Evolutionary conservation across 2,888 invertebrate genomes (phyloP).

Genomic region (Amblyjoppa proteus): DNA sequence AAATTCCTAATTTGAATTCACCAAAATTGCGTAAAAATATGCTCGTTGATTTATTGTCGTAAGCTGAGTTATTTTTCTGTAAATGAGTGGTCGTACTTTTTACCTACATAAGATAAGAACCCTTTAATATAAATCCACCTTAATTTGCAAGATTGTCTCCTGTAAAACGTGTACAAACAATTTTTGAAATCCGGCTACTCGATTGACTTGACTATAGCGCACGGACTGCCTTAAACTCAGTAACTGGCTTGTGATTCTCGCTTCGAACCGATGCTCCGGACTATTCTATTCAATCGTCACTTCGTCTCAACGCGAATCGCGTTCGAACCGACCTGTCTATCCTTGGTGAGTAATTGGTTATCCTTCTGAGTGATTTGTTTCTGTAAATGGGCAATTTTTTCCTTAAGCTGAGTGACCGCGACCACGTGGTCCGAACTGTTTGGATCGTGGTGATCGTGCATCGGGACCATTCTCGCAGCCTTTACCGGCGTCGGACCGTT

Average conservation of each 20-base stretch:
- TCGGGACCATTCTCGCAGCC: constrained; percentile 84
- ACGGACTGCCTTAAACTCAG: neutral
- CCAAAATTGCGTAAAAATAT: too few relatives aligned
- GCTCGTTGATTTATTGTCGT: too few relatives aligned
- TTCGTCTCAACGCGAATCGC: neutral
- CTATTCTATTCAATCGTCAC: neutral
- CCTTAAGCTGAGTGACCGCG: constrained; percentile 97
- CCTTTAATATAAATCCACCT: too few relatives aligned
- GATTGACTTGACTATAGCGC: too few relatives aligned
- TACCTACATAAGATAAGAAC: too few relatives aligned
- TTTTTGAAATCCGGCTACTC: too few relatives aligned
- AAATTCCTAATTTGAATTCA: too few relatives aligned
- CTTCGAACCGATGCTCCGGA: neutral
- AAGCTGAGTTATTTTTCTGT: too few relatives aligned
- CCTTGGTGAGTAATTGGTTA: constrained; percentile 93
- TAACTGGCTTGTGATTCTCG: neutral
- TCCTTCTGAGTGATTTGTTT: constrained; percentile 95
- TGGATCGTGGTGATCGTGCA: constrained; percentile 88
- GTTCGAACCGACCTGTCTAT: constrained; percentile 91
- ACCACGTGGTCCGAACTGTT: constrained; percentile 97
- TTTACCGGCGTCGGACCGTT: constrained; percentile 86
- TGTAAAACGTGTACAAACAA: too few relatives aligned
- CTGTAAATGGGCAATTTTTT: constrained; percentile 96
- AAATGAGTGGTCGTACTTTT: too few relatives aligned
- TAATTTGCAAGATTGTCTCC: too few relatives aligned